Conservation (phyloP, 2,113 vertebrate species). For the Passer domesticus region DNA sequence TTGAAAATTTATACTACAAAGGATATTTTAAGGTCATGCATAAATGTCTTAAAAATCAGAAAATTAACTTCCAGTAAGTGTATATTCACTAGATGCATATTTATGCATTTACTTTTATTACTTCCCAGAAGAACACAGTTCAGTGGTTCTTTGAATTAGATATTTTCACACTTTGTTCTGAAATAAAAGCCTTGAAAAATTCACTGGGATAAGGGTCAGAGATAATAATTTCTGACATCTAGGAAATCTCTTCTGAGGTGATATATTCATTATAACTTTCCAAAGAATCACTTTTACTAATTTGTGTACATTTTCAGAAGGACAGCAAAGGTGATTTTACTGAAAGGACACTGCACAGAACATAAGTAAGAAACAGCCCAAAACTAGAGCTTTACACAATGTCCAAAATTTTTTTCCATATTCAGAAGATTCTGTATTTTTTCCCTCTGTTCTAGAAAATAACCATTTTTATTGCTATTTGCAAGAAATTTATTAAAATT, state of each 20-base stretch:
- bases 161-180: not conserved
- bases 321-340: not conserved
- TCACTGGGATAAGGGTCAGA: not conserved
- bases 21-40: not conserved
- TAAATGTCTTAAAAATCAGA: not conserved
- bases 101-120: not conserved
- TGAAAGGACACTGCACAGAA: not conserved
- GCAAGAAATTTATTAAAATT: not conserved
- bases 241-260: not conserved
- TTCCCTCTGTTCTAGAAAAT: not conserved
- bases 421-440: not conserved
- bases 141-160: not conserved
- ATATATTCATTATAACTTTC: not conserved
- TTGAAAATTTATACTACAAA: not conserved
- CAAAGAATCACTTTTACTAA: not conserved
- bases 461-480: not conserved
- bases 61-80: not conserved
- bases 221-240: not conserved
- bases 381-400: not conserved
- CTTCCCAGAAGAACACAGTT: not conserved
- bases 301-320: not conserved
- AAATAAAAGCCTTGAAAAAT: not conserved
- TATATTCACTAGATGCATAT: not conserved
- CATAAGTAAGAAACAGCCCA: not conserved
- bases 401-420: rapidly evolving